Conservation (phyloP, 1,140 invertebrate genomes). For the Psix sp. region DNA sequence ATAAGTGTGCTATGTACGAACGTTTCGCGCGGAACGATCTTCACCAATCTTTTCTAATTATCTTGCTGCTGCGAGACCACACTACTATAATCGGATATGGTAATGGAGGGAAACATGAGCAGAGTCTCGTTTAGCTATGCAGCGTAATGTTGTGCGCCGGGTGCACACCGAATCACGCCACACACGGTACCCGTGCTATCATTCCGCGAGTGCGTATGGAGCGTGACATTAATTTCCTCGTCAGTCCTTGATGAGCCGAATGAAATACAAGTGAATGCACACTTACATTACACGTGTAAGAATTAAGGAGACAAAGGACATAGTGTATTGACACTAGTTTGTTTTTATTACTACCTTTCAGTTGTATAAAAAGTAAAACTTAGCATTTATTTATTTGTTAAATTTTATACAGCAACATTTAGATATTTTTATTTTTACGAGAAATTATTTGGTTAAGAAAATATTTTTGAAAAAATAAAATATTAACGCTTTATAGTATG, state of each 20-base stretch:
- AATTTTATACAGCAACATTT: too few relatives aligned
- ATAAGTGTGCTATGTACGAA: constrained; percentile 31
- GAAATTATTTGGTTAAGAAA: too few relatives aligned
- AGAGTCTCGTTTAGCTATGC: constrained; percentile 41
- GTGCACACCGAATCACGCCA: constrained; percentile 32
- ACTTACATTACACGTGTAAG: constrained; percentile 43
- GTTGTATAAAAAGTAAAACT: too few relatives aligned
- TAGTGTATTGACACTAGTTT: too few relatives aligned
- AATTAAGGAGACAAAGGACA: constrained; percentile 42
- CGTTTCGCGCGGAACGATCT: constrained; percentile 58
- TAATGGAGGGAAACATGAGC: constrained; percentile 61
- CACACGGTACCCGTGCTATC: constrained; percentile 29
- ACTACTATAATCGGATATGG: constrained; percentile 67
- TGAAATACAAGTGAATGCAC: constrained; percentile 35
- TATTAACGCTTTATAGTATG: too few relatives aligned
- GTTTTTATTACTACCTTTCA: too few relatives aligned
- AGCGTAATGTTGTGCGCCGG: constrained; percentile 34
- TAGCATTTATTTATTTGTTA: too few relatives aligned
- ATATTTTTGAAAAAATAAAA: too few relatives aligned
- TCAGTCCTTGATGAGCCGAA: constrained; percentile 52
- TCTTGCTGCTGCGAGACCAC: constrained; percentile 61
- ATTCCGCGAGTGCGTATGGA: constrained; percentile 49
- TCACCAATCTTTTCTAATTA: constrained; percentile 69
- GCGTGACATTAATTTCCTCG: constrained; percentile 57
- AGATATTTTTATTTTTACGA: too few relatives aligned